These are phyloP conservation scores for Zaprionus lineosus DNA, from an alignment of 2,888 invertebrate species.

Conservation along the genomic window DNA sequence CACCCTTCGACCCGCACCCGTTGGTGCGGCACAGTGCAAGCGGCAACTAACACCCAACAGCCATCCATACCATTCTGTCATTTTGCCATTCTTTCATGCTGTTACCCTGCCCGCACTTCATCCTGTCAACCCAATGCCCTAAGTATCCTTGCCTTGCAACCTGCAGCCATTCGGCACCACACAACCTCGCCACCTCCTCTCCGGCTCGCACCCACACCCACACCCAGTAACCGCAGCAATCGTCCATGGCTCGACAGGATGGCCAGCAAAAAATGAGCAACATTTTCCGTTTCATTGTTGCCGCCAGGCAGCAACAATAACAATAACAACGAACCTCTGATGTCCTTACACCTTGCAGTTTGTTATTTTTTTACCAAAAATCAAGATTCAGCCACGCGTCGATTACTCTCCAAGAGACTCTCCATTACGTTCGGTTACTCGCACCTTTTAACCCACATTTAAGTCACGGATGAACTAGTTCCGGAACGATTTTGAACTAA, in stretches of 20 bases:
- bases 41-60: too few relatives aligned
- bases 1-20: too few relatives aligned
- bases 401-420: too few relatives aligned
- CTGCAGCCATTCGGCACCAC: not conserved
- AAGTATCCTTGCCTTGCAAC: too few relatives aligned
- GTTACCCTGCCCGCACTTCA: not conserved
- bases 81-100: conserved; percentile 15
- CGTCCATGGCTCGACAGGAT: conserved; percentile 42
- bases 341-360: conserved; percentile 17
- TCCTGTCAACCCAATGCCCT: too few relatives aligned
- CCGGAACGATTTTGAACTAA: too few relatives aligned
- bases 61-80: not conserved
- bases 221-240: conserved; percentile 59
- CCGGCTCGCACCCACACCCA: too few relatives aligned
- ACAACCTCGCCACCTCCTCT: not conserved
- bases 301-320: conserved; percentile 23
- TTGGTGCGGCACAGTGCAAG: too few relatives aligned
- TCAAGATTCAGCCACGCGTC: too few relatives aligned
- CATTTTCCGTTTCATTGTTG: conserved; percentile 75
- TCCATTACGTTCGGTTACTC: too few relatives aligned
- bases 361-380: not conserved
- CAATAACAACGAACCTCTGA: conserved; percentile 23
- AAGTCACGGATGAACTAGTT: too few relatives aligned
- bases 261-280: conserved; percentile 60
- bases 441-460: too few relatives aligned